Evolutionary conservation across 2,797 vertebrate species (phyloP), one percentile per base, ranked within the genome.

Genomic region (Aulostomus chinensis): DNA sequence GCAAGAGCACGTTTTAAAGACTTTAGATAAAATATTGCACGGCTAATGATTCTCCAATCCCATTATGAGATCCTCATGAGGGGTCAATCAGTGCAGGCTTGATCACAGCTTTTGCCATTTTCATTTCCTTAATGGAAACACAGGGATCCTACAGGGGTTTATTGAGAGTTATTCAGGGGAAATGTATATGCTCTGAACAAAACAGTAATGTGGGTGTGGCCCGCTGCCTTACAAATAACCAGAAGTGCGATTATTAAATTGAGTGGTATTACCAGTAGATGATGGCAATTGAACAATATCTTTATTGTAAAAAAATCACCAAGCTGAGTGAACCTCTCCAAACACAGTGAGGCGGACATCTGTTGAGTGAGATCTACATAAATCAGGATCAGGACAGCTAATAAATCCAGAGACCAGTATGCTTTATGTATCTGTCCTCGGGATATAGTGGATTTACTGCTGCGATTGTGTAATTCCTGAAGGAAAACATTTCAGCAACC

Each of bases 101-200:
- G 42, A 72, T 77, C 63, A 61, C 56, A 34, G 14, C 63, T 59
- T 60, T 46, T 51, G 49, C 38, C 49, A 38, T 70, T 78, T 85
- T 84, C 53, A 89, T 85, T 87, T 84, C 58, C 70, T 69, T 86
- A 86, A 88, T 85, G 81, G 77, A 82, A 60, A 80, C 59, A 67
- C 32, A n/a, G 58, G 42, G 74, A 68, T 68, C 71, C 69, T 21
- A 6, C 40, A 9, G 16, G 41, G 28, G 75, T 83, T 84, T 80
- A 81, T 61, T 24, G 36, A 51, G 48, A 54, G 50, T 80, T 71
- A 73, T 73, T 69, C 38, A 53, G 47, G 55, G 45, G 57, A 72
- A 46, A 67, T 76, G 80, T 82, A 67, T 67, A 80, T 57, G 58
- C 22, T 50, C 36, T 67, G 54, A 67, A 73, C 58, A 72, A 66